These are phyloP conservation scores for Leptobrachium leishanense DNA, from an alignment of 2,113 vertebrate genomes.

Conservation along the genomic window DNA sequence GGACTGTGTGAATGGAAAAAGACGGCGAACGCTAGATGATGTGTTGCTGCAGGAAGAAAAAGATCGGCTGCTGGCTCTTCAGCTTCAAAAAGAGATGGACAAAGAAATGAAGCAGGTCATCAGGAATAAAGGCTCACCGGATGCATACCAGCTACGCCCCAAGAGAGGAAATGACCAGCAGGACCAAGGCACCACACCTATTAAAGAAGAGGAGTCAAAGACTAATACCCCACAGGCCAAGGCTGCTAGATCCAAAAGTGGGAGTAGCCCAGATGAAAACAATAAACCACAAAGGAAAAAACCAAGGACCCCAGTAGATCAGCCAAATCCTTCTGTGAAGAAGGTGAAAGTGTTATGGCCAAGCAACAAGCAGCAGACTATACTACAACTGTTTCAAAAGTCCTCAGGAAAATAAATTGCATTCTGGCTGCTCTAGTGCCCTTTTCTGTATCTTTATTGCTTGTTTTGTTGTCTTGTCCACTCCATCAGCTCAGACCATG, in stretches of 20 bases:
- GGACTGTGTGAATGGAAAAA: slow-evolving; percentile 32
- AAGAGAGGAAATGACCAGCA: slow-evolving; percentile 18
- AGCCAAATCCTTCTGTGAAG: slow-evolving; percentile 53
- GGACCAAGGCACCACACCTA: slow-evolving; percentile 45
- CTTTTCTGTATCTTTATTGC: too few relatives aligned
- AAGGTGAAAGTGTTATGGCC: slow-evolving; percentile 54
- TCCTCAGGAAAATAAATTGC: slow-evolving; percentile 55
- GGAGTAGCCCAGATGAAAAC: slow-evolving; percentile 60
- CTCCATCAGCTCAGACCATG: too few relatives aligned
- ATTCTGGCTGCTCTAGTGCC: too few relatives aligned
- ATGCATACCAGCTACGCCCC: slow-evolving; percentile 77
- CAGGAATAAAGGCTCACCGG: slow-evolving; percentile 79
- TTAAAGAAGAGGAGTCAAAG: slow-evolving; percentile 33
- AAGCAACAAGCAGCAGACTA: slow-evolving; percentile 68
- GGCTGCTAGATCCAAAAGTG: slow-evolving; percentile 43
- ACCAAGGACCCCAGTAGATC: slow-evolving; percentile 44
- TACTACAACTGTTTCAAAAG: slow-evolving; percentile 72
- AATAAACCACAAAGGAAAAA: slow-evolving; percentile 54
- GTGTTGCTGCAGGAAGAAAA: slow-evolving; percentile 81
- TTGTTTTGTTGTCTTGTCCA: too few relatives aligned
- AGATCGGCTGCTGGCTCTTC: slow-evolving; percentile 78
- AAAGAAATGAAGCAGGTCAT: slow-evolving; percentile 68
- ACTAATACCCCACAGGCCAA: slow-evolving; percentile 26
- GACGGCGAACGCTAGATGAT: slow-evolving; percentile 55
- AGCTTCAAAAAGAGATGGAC: slow-evolving; percentile 79